Evolutionary conservation across 2,797 vertebrate genomes (phyloP).

Genomic region (Numenius phaeopus): DNA sequence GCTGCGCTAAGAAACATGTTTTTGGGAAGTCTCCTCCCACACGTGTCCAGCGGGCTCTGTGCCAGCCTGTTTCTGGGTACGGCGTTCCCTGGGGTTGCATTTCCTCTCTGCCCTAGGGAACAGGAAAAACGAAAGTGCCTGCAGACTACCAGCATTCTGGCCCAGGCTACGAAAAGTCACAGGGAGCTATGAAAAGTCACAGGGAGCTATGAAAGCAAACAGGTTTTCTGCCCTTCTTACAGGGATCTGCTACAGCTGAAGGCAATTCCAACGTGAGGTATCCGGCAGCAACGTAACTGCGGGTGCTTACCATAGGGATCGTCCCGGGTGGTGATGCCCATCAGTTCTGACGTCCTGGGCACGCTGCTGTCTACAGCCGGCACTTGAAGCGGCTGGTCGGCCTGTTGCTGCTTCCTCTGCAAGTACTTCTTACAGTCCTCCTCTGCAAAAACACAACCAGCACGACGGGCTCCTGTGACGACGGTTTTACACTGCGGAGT

Average conservation of each 20-base stretch:
- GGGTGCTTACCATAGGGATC: constrained; percentile 82
- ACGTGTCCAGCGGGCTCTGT: neutral
- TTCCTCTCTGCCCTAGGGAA: neutral
- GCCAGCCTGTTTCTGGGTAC: neutral
- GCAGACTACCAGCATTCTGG: neutral
- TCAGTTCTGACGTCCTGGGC: constrained; percentile 74
- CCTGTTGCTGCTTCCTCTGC: constrained; percentile 68
- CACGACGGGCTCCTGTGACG: neutral
- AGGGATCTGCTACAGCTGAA: neutral
- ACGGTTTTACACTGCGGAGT: neutral
- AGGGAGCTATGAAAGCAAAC: neutral
- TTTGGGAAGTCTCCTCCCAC: neutral
- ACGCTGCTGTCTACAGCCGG: constrained; percentile 90
- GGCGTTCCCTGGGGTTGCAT: accelerated
- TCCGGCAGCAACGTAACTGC: accelerated
- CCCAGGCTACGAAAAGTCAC: neutral
- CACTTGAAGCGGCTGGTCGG: constrained; percentile 89
- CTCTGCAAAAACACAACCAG: constrained; percentile 76
- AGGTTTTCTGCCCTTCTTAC: neutral
- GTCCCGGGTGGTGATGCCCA: constrained; percentile 86
- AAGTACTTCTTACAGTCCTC: constrained; percentile 87
- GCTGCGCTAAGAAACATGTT: neutral
- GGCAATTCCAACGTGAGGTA: accelerated
- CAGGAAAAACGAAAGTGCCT: neutral
- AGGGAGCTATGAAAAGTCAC: neutral